A percentile compares a stretch with the other conserved stretches of the same genome.
phyloP scores from a whole-genome alignment of 2,113 vertebrate species.

The Mionectes macconnelli region DNA sequence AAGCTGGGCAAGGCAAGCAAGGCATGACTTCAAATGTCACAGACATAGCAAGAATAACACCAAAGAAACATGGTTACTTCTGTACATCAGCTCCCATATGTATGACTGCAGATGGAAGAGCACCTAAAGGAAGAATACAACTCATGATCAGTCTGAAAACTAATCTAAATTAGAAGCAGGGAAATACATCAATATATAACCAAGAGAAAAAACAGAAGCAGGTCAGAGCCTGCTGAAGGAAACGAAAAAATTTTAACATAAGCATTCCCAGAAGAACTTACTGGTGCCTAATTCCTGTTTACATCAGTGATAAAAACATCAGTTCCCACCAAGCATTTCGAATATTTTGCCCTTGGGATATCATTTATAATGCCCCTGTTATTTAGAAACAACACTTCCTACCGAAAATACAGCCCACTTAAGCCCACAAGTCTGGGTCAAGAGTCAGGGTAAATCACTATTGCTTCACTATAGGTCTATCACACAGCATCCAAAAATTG shows the following conservation, averaged over 20 bases:
- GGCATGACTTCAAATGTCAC: constrained; percentile 5
- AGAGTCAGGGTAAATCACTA: constrained; percentile 30
- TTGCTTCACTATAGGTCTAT: neutral
- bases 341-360: constrained; percentile 55
- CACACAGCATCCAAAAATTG: neutral
- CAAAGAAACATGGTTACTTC: neutral
- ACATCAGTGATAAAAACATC: constrained; percentile 33
- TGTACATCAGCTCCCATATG: neutral
- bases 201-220: neutral
- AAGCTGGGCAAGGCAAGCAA: neutral
- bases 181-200: neutral
- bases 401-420: constrained; percentile 48
- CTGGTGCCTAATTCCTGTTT: constrained; percentile 44
- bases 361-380: constrained; percentile 45
- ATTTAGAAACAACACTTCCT: constrained; percentile 41
- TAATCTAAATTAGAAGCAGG: neutral
- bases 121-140: neutral
- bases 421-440: constrained; percentile 45
- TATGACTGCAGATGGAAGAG: neutral
- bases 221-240: neutral
- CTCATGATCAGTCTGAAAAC: neutral
- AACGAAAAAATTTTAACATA: neutral
- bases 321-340: constrained; percentile 10
- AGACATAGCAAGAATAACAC: neutral
- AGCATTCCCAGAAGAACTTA: constrained; percentile 11